These are phyloP conservation scores for Amphipyra berbera DNA, from an alignment of 2,888 invertebrate species.

Conservation along the genomic window DNA sequence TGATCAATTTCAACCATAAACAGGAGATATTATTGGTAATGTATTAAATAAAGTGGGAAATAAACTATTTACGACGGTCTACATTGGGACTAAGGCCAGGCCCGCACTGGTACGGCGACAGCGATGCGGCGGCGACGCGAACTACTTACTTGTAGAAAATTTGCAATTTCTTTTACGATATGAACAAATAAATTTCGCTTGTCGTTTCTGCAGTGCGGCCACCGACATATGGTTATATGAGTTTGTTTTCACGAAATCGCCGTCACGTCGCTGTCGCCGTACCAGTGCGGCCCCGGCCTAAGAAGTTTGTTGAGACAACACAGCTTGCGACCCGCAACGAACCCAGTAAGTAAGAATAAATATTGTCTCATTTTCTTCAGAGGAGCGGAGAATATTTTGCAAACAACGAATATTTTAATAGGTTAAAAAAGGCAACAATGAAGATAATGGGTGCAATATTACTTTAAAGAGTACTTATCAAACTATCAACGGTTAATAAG, in stretches of 20 bases:
- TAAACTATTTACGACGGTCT: background rate
- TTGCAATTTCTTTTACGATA: no score
- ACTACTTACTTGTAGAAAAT: no score
- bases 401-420: slow-evolving; percentile 27
- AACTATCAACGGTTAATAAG: no score
- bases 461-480: no score
- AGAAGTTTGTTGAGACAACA: slow-evolving; percentile 19
- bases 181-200: no score
- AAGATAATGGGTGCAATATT: background rate
- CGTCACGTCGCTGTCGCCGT: no score
- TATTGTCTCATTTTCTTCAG: slow-evolving; percentile 41
- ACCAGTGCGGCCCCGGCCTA: no score
- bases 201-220: no score
- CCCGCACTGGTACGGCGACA: no score
- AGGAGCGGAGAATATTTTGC: slow-evolving; percentile 42
- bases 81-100: background rate
- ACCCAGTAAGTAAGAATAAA: slow-evolving; percentile 39
- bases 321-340: slow-evolving; percentile 20
- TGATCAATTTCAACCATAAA: slow-evolving; percentile 61
- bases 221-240: no score
- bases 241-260: no score
- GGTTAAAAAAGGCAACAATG: background rate
- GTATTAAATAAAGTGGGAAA: slow-evolving; percentile 20
- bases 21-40: slow-evolving; percentile 20
- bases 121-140: no score